phyloP scores from a whole-genome alignment of 2,797 vertebrate species.

The Gouania willdenowi region DNA sequence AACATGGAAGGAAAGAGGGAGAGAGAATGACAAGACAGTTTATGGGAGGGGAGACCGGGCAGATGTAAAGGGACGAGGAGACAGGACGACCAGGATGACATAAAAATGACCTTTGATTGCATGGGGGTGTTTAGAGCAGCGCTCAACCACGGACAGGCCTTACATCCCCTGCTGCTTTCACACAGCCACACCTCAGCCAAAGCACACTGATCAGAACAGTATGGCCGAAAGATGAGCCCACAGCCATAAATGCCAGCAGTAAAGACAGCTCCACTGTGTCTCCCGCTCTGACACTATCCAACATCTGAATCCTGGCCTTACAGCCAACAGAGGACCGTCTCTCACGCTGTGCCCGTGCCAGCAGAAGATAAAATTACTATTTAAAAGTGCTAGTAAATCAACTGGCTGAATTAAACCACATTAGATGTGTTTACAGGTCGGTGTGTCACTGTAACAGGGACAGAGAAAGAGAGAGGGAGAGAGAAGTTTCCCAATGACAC shows the following conservation, averaged over 20 bases:
- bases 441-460: constrained; percentile 26
- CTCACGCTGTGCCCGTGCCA: constrained; percentile 31
- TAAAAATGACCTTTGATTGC: constrained; percentile 66
- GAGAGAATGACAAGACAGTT: constrained; percentile 35
- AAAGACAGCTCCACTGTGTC: constrained; percentile 63
- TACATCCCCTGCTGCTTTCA: constrained; percentile 49
- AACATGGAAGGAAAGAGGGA: constrained; percentile 4
- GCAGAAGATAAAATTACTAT: constrained; percentile 54
- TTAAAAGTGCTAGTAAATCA: constrained; percentile 60
- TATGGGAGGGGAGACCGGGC: constrained; percentile 32
- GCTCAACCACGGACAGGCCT: constrained; percentile 33
- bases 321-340: constrained; percentile 51
- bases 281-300: constrained; percentile 58
- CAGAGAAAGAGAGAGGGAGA: constrained; percentile 1
- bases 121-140: constrained; percentile 54
- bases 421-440: constrained; percentile 55
- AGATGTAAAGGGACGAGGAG: constrained; percentile 51
- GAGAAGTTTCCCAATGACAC: constrained; percentile 49
- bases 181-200: constrained; percentile 63
- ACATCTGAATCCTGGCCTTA: constrained; percentile 55
- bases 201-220: constrained; percentile 66
- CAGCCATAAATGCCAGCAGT: constrained; percentile 64
- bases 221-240: constrained; percentile 71
- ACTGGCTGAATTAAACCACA: constrained; percentile 46
- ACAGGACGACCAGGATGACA: constrained; percentile 46